Evolutionary conservation across 2,797 vertebrate species (phyloP), one percentile per base, ranked within the genome.

Genomic region (Nannoperca obscura): DNA sequence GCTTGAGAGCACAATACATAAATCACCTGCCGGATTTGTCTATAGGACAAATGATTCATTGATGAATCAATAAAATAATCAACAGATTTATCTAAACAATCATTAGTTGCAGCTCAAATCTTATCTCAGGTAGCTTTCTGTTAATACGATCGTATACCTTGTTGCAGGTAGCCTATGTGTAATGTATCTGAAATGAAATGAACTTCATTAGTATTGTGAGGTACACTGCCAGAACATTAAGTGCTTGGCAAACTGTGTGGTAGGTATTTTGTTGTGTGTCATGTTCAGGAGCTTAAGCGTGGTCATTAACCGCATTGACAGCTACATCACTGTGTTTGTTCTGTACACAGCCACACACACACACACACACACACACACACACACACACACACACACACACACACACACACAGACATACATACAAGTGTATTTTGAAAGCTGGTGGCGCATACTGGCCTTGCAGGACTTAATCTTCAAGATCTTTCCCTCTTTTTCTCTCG

Each of bases 181-280:
- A n/a, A 30, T 58, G 7, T n/a, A 17, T 59, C 47, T 27, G 32
- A 73, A 75, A 19, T 20, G 2, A 61, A 42, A 73, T 53, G 0
- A 53, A 5, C 49, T 14, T 46, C 49, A 68, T 70, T 61, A 62
- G 11, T 8, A 12, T 52, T 32, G 14, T 74, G 42, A 9, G 46
- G 36, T 53, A 36, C 20, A 14, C 62, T 49, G 47, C 1, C 34
- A 52, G 66, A 57, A 72, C 49, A 89, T 68, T 72, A 67, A 63
- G 32, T 46, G 80, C 57, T 77, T 46, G 74, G 73, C 74, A 73
- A 40, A n/a, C 71, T 54, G 50, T 76, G 42, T n/a, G 30, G 50
- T 81, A 14, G 63, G 62, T 71, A 63, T 84, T 84, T 63, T 50
- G 55, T 78, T 80, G n/a, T 76, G 40, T 66, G 74, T 69, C 81